Evolutionary conservation across 2,797 vertebrate genomes (phyloP), one percentile per base, ranked within the genome.

Genomic region (Acridotheres tristis): DNA sequence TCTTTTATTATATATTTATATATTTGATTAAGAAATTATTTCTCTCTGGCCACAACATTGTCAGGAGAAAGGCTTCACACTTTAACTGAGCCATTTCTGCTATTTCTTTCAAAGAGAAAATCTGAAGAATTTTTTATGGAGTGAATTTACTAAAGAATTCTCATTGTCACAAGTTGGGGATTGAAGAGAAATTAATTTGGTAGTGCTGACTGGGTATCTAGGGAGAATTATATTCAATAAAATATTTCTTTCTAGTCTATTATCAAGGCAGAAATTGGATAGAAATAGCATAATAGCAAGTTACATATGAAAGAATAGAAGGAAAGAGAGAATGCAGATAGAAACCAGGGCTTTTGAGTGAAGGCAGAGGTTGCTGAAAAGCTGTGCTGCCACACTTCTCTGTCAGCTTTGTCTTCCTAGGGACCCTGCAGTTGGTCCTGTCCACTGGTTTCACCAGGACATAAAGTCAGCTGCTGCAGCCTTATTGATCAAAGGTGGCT

Each of bases 161-260:
- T 88, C 61, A 79, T 84, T 94, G 45, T 34, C 3, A 3, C 51
- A 45, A 91, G 73, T 81, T 90, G 74, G 16, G 9, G 7, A 51
- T 91, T 94, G 90, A 93, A 88, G 85, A 88, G 43, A 92, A 94
- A 96, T 95, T 92, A 84, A 95, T 95, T 96, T 93, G 87, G 7
- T 81, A 51, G 32, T 88, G 63, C 73, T 89, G 66, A 75, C 87
- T 84, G 51, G 14, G 48, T 91, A 62, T 66, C 73, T 69, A 50
- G 73, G 66, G 79, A 76, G 48, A 93, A 17, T 62, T 55, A 69
- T 82, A 91, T 87, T 92, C 82, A 91, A n/a, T 94, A 88, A 93
- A 78, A 90, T 59, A 76, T 75, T 79, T 89, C 66, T 88, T 94
- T 92, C 88, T 81, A 45, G 51, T 81, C 68, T 81, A 40, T 80